A percentile compares a stretch with the other conserved stretches of the same genome.
Conservation (phyloP, 1,140 invertebrate species). For the Leptinotarsa undecemlineata region DNA sequence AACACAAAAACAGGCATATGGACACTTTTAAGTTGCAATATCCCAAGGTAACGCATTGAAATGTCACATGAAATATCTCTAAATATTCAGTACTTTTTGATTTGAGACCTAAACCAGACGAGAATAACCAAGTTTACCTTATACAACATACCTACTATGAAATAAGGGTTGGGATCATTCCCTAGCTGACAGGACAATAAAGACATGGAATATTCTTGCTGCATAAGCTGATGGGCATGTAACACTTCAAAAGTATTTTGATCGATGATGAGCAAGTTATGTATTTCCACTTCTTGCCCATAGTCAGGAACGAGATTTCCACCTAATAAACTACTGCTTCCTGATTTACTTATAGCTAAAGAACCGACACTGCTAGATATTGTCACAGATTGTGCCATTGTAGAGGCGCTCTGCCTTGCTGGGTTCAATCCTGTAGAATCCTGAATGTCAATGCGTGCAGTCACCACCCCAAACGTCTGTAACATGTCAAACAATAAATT, state of each 20-base stretch:
- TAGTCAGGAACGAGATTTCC: constrained; percentile 57
- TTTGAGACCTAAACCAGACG: neutral
- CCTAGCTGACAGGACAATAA: constrained; percentile 88
- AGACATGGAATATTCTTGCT: constrained; percentile 86
- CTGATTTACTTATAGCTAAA: constrained; percentile 54
- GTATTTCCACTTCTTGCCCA: constrained; percentile 87
- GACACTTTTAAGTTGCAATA: no score
- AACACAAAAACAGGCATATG: no score
- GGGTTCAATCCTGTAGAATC: constrained; percentile 71
- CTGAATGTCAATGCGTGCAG: constrained; percentile 84
- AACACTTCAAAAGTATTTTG: constrained; percentile 96
- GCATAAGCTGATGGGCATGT: constrained; percentile 90
- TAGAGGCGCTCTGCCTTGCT: constrained; percentile 76
- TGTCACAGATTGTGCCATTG: constrained; percentile 66
- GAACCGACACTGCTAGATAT: constrained; percentile 56
- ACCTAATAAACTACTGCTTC: constrained; percentile 45
- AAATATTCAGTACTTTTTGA: no score
- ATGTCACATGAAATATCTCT: no score
- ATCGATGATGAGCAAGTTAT: constrained; percentile 91
- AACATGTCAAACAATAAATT: constrained; percentile 2
- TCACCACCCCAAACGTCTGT: constrained; percentile 92
- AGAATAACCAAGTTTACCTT: neutral
- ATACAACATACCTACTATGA: constrained; percentile 74
- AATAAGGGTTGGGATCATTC: constrained; percentile 91
- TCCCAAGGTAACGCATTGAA: no score